Evolutionary conservation across 1,140 invertebrate species (phyloP), one percentile per base, ranked within the genome.

Genomic region (Magallana angulata): DNA sequence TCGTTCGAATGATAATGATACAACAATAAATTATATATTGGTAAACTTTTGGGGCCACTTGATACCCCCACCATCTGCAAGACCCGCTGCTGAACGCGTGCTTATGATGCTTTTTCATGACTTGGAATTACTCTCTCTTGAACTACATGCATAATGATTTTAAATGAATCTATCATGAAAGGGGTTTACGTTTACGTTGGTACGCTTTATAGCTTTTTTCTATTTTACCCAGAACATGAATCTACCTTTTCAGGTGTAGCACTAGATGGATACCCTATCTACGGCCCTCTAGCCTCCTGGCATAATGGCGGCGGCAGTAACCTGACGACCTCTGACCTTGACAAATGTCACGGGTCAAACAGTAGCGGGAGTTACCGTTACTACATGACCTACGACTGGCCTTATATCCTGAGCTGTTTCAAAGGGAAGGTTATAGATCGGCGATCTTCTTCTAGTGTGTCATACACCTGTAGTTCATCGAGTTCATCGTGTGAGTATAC

Each of bases 191-290:
- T 24, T 24, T 24, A 24, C 24, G 24, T 24, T 5, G 36, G 36
- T 36, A 36, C 36, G 36, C 36, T 36, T 36, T 5, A 36, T 36
- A 36, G 1, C 36, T 5, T 1, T 36, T 36, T 36, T 36, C 36
- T 36, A 36, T 36, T 36, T 36, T 36, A 36, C 1, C 2, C 36
- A 36, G 1, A 36, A 36, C 36, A 48, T 48, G 36, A 4, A 48
- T 48, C 36, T 48, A 48, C 36, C 36, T 48, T 48, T 48, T 48
- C 36, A 76, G 68, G 85, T 1, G 87, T 88, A 11, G 87, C 87
- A 5, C 9, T 86, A 9, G 87, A 88, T 56, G 87, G 87, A 16
- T 88, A 82, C 60, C 84, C 87, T 18, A 88, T 88, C 12, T 88
- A 88, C 57, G 85, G 87, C 18, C 87, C 84, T 12, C 59, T 71